phyloP scores from a whole-genome alignment of 2,888 invertebrate genomes.

The Drosophila dives region DNA sequence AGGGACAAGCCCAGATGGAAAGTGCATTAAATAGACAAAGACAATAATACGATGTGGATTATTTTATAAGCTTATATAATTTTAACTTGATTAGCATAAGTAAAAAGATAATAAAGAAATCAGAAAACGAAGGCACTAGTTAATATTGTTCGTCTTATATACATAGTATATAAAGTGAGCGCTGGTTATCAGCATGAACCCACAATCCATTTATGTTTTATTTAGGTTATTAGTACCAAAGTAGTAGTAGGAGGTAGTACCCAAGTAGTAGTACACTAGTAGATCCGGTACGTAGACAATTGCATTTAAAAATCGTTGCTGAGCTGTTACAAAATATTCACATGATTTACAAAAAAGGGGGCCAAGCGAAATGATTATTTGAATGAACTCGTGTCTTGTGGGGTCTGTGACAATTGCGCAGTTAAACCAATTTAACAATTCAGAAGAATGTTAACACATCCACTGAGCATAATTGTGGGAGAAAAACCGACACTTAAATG shows the following conservation, averaged over 20 bases:
- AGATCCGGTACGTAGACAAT: slow-evolving; percentile 46
- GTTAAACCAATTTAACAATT: slow-evolving; percentile 31
- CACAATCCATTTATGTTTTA: background rate
- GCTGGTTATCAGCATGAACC: background rate
- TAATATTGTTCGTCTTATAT: background rate
- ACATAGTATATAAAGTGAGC: background rate
- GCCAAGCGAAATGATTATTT: slow-evolving; percentile 38
- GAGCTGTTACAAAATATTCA: slow-evolving; percentile 46
- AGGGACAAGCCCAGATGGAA: slow-evolving; percentile 17
- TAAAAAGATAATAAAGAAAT: background rate
- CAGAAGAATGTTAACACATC: slow-evolving; percentile 38
- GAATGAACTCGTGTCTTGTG: slow-evolving; percentile 33
- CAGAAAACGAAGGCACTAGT: background rate
- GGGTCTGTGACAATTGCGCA: slow-evolving; percentile 44
- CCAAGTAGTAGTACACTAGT: background rate
- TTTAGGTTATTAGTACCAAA: background rate
- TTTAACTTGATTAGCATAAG: background rate
- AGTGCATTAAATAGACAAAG: slow-evolving; percentile 2
- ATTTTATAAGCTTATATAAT: background rate
- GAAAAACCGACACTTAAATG: background rate
- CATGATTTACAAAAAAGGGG: slow-evolving; percentile 57
- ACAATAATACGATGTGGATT: background rate
- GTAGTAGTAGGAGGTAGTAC: too few relatives aligned
- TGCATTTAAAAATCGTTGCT: slow-evolving; percentile 40
- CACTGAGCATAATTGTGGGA: slow-evolving; percentile 49